Evolutionary conservation across 2,888 invertebrate genomes (phyloP).

Genomic region (Campopleginae sp.): DNA sequence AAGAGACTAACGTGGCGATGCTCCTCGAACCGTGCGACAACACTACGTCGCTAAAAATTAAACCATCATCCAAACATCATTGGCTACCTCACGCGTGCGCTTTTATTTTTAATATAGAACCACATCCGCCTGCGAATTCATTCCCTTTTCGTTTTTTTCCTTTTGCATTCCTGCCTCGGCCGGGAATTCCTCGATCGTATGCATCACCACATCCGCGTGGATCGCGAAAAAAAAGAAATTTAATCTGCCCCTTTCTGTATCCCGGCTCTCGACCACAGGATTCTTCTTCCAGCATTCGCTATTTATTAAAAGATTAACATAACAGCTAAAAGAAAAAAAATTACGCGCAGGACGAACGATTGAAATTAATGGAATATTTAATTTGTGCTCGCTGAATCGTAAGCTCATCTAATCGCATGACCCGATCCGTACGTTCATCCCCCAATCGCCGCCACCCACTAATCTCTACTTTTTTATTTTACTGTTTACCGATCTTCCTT

Average conservation of each 20-base stretch:
- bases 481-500: constrained; percentile 24
- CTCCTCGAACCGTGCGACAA: constrained; percentile 57
- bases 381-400: background rate
- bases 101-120: constrained; percentile 19
- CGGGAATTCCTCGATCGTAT: background rate
- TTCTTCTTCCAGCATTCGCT: background rate
- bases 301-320: constrained; percentile 9
- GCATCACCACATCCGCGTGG: constrained; percentile 26
- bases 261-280: background rate
- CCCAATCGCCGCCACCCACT: constrained; percentile 1
- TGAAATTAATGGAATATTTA: background rate
- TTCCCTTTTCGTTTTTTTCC: background rate
- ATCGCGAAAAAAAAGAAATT: background rate
- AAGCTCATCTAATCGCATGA: constrained; percentile 47
- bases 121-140: constrained; percentile 18
- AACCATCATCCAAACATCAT: background rate
- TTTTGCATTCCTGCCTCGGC: background rate
- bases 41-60: constrained; percentile 1
- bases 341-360: background rate
- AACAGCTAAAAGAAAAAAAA: background rate
- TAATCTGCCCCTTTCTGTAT: background rate
- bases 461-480: constrained; percentile 9
- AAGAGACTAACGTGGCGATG: constrained; percentile 67
- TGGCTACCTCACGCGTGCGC: constrained; percentile 25
- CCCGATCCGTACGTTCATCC: constrained; percentile 10